Conservation (phyloP, 1,140 invertebrate genomes). For the Sarcophaga peregrina region DNA sequence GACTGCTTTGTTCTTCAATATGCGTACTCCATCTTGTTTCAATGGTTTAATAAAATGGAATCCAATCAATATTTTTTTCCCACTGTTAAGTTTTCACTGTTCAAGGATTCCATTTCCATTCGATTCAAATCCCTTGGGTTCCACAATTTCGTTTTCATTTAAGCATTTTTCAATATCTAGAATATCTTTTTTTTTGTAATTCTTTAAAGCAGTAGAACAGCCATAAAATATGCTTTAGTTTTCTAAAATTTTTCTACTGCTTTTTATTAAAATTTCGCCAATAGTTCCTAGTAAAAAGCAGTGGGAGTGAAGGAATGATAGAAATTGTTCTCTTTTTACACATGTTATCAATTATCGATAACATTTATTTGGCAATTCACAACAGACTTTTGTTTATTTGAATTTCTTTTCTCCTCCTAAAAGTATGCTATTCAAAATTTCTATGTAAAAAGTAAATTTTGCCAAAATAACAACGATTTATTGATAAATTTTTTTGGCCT, state of each 20-base stretch:
- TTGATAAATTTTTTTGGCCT: neutral
- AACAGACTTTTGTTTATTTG: neutral
- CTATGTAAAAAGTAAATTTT: neutral
- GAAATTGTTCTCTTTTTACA: neutral
- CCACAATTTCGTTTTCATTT: no score
- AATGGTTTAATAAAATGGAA: no score
- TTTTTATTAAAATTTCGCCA: neutral
- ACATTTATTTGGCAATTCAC: slow-evolving; percentile 38
- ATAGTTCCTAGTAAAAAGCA: neutral
- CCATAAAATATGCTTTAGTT: neutral
- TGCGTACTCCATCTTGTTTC: no score
- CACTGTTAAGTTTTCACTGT: no score
- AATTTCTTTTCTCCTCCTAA: neutral
- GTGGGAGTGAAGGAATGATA: neutral
- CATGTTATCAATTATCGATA: slow-evolving; percentile 28
- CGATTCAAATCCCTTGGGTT: no score
- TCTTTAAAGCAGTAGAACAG: no score
- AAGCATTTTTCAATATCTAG: no score
- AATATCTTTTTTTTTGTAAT: no score
- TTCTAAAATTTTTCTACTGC: neutral
- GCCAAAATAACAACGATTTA: neutral
- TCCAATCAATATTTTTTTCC: no score
- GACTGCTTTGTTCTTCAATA: no score
- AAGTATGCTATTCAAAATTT: no score
- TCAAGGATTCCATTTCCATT: no score